Evolutionary conservation across 2,888 invertebrate genomes (phyloP).

Genomic region (Clunio marinus): DNA sequence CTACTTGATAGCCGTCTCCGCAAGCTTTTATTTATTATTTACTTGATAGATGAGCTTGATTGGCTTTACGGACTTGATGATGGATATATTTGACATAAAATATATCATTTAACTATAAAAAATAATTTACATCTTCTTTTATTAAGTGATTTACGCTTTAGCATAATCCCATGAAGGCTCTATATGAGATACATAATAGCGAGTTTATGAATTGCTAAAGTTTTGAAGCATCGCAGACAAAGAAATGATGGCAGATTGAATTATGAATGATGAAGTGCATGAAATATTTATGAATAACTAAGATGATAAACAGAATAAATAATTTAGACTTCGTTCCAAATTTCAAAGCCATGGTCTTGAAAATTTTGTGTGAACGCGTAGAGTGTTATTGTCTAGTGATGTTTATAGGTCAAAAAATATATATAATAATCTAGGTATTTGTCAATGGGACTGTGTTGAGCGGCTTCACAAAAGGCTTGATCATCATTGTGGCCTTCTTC

Average conservation of each 20-base stretch:
- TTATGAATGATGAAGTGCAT: conserved; percentile 3
- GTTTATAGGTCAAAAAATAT: no score
- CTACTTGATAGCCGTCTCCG: not conserved
- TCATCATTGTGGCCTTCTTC: conserved; percentile 88
- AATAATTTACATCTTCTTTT: conserved; percentile 4
- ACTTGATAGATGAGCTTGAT: not conserved
- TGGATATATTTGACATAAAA: not conserved
- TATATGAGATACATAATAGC: not conserved
- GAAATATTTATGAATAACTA: conserved; percentile 14
- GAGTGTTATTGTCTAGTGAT: no score
- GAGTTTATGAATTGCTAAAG: not conserved
- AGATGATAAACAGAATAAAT: conserved; percentile 28
- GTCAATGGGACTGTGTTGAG: conserved; percentile 25
- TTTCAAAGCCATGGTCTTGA: not conserved
- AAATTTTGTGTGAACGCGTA: not conserved
- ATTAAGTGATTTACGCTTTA: not conserved
- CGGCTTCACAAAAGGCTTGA: conserved; percentile 59
- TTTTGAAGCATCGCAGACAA: not conserved
- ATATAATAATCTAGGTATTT: conserved; percentile 10
- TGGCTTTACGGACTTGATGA: not conserved
- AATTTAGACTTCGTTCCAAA: conserved; percentile 15
- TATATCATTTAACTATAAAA: not conserved
- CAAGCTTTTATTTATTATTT: not conserved
- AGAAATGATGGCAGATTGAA: not conserved
- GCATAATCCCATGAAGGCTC: no score